Evolutionary conservation across 1,140 invertebrate species (phyloP).

Genomic region (Carcinoscorpius rotundicauda): DNA sequence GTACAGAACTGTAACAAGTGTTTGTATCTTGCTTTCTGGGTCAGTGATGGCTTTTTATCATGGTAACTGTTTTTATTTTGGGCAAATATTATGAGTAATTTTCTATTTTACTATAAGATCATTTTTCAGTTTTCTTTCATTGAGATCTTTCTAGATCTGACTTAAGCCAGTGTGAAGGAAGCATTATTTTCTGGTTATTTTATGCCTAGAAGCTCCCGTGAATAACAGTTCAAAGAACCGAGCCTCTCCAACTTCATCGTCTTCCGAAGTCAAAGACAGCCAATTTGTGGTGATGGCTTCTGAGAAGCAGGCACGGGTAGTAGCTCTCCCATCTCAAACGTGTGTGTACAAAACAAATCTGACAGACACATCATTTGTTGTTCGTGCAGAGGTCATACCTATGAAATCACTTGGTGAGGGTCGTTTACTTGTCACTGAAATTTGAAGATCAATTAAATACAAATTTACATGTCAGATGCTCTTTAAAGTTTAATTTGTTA

Average conservation of each 20-base stretch:
- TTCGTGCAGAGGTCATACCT: conserved; percentile 84
- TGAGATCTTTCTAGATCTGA: no score
- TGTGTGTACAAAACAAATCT: conserved; percentile 48
- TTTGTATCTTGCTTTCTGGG: no score
- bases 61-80: no score
- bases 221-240: conserved; percentile 28
- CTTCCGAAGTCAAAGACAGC: conserved; percentile 51
- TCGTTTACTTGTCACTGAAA: no score
- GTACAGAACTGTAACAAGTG: no score
- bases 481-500: no score
- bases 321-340: conserved; percentile 78
- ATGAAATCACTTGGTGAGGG: conserved; percentile 42
- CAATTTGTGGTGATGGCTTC: conserved; percentile 88
- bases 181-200: background rate
- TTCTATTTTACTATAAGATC: no score
- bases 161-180: conserved; percentile 3
- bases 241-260: conserved; percentile 55
- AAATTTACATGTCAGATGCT: no score
- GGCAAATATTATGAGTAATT: no score
- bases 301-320: conserved; percentile 88
- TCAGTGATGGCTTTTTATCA: no score
- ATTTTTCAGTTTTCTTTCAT: no score
- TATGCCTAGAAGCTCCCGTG: background rate
- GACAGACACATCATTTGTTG: conserved; percentile 68
- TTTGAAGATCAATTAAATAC: no score